These are phyloP conservation scores for Noctua comes DNA, from an alignment of 2,888 invertebrate species.

Conservation along the genomic window DNA sequence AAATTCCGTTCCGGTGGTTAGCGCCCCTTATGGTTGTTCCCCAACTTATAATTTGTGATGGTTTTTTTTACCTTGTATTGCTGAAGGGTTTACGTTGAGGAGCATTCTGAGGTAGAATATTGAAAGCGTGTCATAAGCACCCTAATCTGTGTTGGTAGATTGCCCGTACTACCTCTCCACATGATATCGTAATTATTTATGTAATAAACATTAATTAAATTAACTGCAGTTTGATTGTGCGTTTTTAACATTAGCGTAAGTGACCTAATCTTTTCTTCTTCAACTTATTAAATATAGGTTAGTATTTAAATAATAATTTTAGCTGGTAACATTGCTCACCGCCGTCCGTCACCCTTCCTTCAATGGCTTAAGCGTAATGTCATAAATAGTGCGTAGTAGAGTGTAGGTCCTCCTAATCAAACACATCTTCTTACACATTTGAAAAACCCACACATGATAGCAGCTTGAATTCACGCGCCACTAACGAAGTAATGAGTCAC, in stretches of 20 bases:
- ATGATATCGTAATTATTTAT: neutral
- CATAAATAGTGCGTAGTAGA: neutral
- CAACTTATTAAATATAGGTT: neutral
- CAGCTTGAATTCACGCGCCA: constrained; percentile 18
- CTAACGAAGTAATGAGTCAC: constrained; percentile 32
- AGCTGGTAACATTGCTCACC: constrained; percentile 34
- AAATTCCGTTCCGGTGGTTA: constrained; percentile 61
- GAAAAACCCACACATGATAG: neutral
- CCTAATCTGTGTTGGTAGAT: neutral
- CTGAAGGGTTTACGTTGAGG: neutral
- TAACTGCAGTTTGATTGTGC: neutral
- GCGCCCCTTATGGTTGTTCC: constrained; percentile 38
- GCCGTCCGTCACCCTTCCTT: constrained; percentile 1
- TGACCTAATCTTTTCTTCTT: neutral
- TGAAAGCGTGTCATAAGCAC: neutral
- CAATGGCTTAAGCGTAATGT: constrained; percentile 6
- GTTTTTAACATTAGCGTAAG: neutral
- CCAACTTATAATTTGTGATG: constrained; percentile 38
- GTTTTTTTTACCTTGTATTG: constrained; percentile 15
- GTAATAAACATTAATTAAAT: neutral
- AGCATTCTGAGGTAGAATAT: neutral
- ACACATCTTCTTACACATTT: constrained; percentile 8
- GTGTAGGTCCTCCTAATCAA: constrained; percentile 7
- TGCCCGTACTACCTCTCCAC: neutral
- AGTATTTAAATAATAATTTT: neutral